Percentiles rank a stretch among this genome's conserved stretches.
Evolutionary conservation across 2,888 invertebrate species (phyloP).

Genomic region (Mycogona germanica): DNA sequence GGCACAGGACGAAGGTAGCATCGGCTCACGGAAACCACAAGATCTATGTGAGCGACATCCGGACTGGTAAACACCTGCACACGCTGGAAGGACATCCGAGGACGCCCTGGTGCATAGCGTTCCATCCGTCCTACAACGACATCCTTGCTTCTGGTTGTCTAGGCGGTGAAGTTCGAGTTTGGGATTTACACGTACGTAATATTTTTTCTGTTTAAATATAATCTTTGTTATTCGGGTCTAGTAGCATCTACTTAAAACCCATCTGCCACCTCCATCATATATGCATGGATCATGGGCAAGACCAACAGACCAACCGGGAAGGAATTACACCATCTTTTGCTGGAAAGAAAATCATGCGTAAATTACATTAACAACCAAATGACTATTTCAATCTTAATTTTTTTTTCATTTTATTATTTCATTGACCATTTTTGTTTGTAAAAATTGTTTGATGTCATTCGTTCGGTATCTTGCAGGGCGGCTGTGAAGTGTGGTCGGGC

Average conservation of each 20-base stretch:
- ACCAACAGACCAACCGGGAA: no score
- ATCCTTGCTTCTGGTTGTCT: constrained; percentile 78
- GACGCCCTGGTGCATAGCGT: constrained; percentile 83
- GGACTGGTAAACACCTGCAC: constrained; percentile 61
- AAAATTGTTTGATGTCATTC: background rate
- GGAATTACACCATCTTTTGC: background rate
- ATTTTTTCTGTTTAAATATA: background rate
- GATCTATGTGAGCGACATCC: constrained; percentile 68
- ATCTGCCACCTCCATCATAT: background rate
- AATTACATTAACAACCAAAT: no score
- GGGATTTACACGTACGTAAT: constrained; percentile 59
- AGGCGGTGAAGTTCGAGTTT: constrained; percentile 77
- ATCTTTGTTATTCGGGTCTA: no score
- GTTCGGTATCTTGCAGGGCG: constrained; percentile 46
- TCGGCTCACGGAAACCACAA: constrained; percentile 84
- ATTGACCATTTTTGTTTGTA: background rate
- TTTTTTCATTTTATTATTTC: background rate
- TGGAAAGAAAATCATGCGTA: background rate
- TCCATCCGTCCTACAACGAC: constrained; percentile 70
- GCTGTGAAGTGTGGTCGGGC: constrained; percentile 70
- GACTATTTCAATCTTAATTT: no score
- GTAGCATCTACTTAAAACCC: background rate
- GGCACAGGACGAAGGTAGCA: constrained; percentile 58
- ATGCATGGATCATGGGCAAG: no score
- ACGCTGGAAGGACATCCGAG: constrained; percentile 69